These are phyloP conservation scores for Leptodactylus fuscus DNA, from an alignment of 2,113 vertebrate species.

Conservation along the genomic window DNA sequence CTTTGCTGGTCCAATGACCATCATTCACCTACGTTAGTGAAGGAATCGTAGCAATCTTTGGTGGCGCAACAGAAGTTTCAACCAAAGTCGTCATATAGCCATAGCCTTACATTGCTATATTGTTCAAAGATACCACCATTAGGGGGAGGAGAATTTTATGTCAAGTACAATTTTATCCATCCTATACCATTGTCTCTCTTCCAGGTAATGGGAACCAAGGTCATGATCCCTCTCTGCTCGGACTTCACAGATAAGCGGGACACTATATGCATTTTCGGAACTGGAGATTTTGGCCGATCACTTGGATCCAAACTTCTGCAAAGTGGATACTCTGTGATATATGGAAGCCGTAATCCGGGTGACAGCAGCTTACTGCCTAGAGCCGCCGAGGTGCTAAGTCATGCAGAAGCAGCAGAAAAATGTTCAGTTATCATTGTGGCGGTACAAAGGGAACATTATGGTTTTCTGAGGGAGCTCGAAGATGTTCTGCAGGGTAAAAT, in stretches of 20 bases:
- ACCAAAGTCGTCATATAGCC: too few relatives aligned
- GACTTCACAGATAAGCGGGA: constrained; percentile 66
- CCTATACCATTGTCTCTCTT: too few relatives aligned
- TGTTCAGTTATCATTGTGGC: constrained; percentile 81
- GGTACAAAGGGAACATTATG: constrained; percentile 84
- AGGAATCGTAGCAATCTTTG: too few relatives aligned
- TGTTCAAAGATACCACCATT: too few relatives aligned
- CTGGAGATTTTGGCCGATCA: constrained; percentile 82
- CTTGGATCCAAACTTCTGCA: constrained; percentile 79
- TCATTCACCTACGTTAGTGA: too few relatives aligned
- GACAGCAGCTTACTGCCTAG: constrained; percentile 72
- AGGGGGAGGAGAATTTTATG: too few relatives aligned
- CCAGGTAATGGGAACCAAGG: constrained; percentile 70
- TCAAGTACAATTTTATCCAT: too few relatives aligned
- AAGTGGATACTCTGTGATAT: constrained; percentile 75
- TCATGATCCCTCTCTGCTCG: constrained; percentile 65
- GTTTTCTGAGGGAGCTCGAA: constrained; percentile 75
- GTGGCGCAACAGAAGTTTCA: too few relatives aligned
- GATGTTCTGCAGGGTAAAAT: constrained; percentile 82
- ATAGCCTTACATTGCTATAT: too few relatives aligned
- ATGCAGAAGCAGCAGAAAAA: constrained; percentile 77
- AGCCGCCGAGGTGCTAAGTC: constrained; percentile 75
- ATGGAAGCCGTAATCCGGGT: constrained; percentile 75
- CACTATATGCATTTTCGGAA: constrained; percentile 82
- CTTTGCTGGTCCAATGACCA: too few relatives aligned